Evolutionary conservation across 2,797 vertebrate species (phyloP).

Genomic region (Pseudotriccus pelzelni): DNA sequence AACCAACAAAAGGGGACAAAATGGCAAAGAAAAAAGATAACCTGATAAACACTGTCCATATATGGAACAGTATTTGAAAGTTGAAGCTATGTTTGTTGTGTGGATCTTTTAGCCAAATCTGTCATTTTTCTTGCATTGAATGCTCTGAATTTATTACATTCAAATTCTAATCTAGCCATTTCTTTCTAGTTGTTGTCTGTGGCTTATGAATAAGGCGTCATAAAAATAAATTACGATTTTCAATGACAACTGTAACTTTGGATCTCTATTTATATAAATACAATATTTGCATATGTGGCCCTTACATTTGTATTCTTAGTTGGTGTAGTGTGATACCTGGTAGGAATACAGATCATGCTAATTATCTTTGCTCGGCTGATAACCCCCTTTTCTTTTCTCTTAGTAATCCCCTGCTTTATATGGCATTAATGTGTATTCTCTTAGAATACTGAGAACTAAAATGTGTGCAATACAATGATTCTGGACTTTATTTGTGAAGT

Average conservation of each 20-base stretch:
- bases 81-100: background rate
- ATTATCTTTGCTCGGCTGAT: background rate
- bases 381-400: accelerated
- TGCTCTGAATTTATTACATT: background rate
- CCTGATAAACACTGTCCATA: background rate
- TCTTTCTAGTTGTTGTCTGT: background rate
- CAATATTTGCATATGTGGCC: background rate
- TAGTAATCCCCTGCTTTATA: background rate
- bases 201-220: background rate
- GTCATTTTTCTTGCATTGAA: background rate
- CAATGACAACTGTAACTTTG: background rate
- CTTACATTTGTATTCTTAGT: background rate
- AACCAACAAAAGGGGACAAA: background rate
- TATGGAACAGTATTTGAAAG: background rate
- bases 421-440: background rate
- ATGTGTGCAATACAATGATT: accelerated
- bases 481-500: background rate
- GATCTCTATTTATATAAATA: background rate
- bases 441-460: background rate
- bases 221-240: background rate
- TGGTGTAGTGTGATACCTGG: background rate
- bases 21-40: background rate
- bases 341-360: background rate
- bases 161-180: background rate
- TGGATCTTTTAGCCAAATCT: background rate